Conservation (phyloP, 2,113 vertebrate genomes). For the Neotoma lepida region DNA sequence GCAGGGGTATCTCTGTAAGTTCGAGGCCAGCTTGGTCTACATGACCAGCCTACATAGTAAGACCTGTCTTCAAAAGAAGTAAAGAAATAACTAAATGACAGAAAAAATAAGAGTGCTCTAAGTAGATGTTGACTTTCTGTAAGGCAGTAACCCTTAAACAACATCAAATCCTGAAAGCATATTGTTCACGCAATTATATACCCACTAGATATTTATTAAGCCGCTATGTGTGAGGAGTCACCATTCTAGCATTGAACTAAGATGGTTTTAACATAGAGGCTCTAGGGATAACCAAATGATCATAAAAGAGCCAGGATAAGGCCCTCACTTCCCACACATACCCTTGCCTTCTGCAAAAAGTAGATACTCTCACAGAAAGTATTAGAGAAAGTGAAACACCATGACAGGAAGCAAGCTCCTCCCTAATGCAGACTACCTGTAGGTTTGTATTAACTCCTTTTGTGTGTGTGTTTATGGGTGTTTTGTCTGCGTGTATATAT, state of each 20-base stretch:
- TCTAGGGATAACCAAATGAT: constrained; percentile 52
- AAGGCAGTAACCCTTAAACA: neutral
- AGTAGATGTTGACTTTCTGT: neutral
- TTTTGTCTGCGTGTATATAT: neutral
- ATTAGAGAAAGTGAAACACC: neutral
- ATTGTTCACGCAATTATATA: neutral
- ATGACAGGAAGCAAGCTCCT: neutral
- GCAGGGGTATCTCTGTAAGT: neutral
- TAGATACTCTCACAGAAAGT: constrained; percentile 1
- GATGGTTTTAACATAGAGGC: neutral
- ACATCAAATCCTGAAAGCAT: neutral
- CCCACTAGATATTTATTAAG: neutral
- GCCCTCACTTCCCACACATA: constrained; percentile 42
- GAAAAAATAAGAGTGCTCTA: neutral
- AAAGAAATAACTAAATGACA: neutral
- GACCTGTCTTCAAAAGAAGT: neutral
- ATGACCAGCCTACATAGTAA: neutral
- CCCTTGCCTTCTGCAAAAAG: constrained; percentile 7
- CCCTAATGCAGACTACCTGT: neutral
- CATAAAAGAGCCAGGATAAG: constrained; percentile 28
- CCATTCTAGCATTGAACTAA: neutral
- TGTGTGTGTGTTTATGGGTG: too few relatives aligned
- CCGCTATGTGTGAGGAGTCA: neutral
- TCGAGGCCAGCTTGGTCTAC: neutral
- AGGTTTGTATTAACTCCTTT: neutral